Evolutionary conservation across 2,797 vertebrate species (phyloP).

Genomic region (Malurus leucopterus): DNA sequence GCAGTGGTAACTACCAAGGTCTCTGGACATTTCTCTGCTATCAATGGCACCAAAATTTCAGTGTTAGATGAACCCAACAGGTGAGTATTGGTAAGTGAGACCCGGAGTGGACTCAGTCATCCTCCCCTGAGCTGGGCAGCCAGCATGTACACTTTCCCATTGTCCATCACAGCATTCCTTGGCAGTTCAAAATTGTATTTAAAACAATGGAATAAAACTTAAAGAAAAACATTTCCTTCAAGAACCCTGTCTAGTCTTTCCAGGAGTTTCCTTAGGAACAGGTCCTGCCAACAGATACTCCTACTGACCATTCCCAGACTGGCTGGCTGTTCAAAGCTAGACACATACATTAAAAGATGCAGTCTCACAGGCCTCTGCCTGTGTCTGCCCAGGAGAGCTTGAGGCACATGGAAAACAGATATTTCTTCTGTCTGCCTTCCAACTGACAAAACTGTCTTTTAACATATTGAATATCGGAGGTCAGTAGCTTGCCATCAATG

Average conservation of each 20-base stretch:
- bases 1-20: not conserved
- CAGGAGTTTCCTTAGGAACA: not conserved
- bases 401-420: constrained; percentile 26
- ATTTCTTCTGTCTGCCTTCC: constrained; percentile 40
- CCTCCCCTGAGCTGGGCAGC: not conserved
- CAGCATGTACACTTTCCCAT: rapidly evolving
- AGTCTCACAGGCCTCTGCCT: not conserved
- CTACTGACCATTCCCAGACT: not conserved
- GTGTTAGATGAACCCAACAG: not conserved
- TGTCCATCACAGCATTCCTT: not conserved
- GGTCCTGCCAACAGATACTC: not conserved
- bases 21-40: not conserved
- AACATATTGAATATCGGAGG: constrained; percentile 49
- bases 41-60: not conserved
- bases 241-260: not conserved
- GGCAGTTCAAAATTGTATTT: not conserved
- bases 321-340: not conserved
- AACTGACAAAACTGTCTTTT: constrained; percentile 55
- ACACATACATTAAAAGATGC: not conserved
- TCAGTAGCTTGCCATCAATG: constrained; percentile 54
- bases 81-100: not conserved
- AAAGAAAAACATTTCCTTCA: not conserved
- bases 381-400: not conserved
- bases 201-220: not conserved
- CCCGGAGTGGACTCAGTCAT: not conserved